Evolutionary conservation across 1,140 invertebrate species (phyloP).

Genomic region (Drosophila sturtevanti): DNA sequence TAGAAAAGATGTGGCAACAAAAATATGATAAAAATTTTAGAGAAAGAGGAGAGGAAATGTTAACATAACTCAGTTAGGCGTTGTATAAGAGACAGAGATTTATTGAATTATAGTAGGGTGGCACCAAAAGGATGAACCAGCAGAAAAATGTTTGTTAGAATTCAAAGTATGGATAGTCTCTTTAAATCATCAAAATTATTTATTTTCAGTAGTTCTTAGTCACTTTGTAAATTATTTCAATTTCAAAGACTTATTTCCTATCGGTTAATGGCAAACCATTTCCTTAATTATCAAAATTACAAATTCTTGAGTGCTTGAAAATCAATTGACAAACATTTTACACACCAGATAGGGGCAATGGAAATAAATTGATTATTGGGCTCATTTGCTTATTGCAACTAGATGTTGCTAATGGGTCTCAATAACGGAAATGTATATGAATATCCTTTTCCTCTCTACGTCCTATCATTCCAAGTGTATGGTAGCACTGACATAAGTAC

Average conservation of each 20-base stretch:
- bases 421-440: constrained; percentile 38
- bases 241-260: neutral
- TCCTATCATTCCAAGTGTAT: constrained; percentile 25
- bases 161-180: neutral
- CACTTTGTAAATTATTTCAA: too few relatives aligned
- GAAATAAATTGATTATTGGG: constrained; percentile 35
- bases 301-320: neutral
- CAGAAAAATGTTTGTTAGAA: neutral
- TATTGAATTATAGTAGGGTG: neutral
- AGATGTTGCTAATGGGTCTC: constrained; percentile 48
- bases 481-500: constrained; percentile 10
- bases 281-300: neutral
- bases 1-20: neutral
- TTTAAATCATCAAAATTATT: neutral
- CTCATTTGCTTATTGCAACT: constrained; percentile 31
- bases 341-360: constrained; percentile 23
- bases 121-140: neutral
- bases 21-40: neutral
- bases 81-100: neutral
- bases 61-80: neutral
- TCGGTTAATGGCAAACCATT: neutral
- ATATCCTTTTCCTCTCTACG: neutral
- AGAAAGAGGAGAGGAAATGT: neutral
- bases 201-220: neutral
- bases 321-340: constrained; percentile 3